These are phyloP conservation scores for Rhinogobius similis DNA, from an alignment of 2,113 vertebrate species.

Conservation along the genomic window DNA sequence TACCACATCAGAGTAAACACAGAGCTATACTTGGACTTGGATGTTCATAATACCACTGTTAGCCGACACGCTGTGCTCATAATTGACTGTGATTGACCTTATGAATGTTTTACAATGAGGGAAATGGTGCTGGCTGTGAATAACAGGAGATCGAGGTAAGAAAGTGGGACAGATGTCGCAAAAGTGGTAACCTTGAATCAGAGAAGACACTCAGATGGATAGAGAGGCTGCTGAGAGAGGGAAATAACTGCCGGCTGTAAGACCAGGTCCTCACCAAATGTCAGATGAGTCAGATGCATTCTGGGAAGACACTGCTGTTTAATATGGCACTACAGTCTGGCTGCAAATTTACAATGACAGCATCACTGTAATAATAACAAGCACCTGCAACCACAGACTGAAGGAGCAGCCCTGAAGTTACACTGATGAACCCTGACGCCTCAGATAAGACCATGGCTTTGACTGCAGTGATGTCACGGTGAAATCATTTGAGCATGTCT, in stretches of 20 bases:
- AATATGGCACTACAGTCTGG: conserved; percentile 57
- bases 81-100: conserved; percentile 43
- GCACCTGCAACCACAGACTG: conserved; percentile 61
- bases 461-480: conserved; percentile 27
- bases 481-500: conserved; percentile 35
- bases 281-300: conserved; percentile 75
- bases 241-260: conserved; percentile 32
- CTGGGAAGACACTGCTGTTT: conserved; percentile 59
- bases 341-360: conserved; percentile 60
- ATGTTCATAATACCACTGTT: conserved; percentile 1
- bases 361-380: conserved; percentile 49
- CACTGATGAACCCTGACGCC: conserved; percentile 66
- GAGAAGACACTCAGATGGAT: conserved; percentile 35
- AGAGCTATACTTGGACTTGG: conserved; percentile 2
- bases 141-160: background rate
- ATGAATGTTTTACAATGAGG: conserved; percentile 36
- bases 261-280: conserved; percentile 65
- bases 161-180: conserved; percentile 28
- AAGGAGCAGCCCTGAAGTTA: conserved; percentile 46
- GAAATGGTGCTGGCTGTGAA: conserved; percentile 33
- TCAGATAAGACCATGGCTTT: conserved; percentile 45
- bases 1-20: too few species aligned
- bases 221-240: conserved; percentile 16
- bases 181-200: conserved; percentile 47
- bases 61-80: conserved; percentile 11